Percentiles rank a stretch among this genome's conserved stretches.
Evolutionary conservation across 2,113 vertebrate genomes (phyloP).

Genomic region (Phalacrocorax aristotelis): DNA sequence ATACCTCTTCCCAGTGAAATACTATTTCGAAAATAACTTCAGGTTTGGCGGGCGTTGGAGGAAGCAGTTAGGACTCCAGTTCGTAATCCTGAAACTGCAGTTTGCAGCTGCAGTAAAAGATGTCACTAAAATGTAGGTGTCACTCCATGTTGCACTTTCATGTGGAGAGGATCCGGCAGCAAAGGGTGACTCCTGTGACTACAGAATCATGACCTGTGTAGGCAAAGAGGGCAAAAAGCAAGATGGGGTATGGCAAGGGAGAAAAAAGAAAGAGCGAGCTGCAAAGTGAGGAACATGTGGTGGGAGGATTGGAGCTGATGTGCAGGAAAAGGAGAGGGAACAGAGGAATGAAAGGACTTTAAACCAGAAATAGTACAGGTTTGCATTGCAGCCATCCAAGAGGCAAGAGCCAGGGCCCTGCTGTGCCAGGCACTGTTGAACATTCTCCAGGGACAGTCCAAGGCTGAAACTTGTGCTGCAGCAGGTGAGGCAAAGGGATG

Average conservation of each 20-base stretch:
- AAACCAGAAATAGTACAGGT: neutral
- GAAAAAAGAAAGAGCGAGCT: neutral
- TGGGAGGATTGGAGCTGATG: neutral
- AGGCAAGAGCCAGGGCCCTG: neutral
- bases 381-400: neutral
- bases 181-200: neutral
- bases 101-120: neutral
- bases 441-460: neutral
- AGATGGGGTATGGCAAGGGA: neutral
- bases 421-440: neutral
- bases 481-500: neutral
- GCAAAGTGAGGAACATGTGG: neutral
- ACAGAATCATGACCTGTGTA: neutral
- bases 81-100: neutral
- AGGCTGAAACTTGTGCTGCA: neutral
- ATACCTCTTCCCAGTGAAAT: neutral
- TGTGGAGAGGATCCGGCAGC: rapidly evolving
- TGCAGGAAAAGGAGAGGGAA: neutral
- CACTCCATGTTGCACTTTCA: rapidly evolving
- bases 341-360: neutral
- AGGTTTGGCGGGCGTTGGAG: neutral
- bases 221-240: neutral
- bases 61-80: rapidly evolving
- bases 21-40: neutral
- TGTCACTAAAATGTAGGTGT: neutral